Conservation (phyloP, 1,140 invertebrate genomes). For the Megalopta genalis region DNA sequence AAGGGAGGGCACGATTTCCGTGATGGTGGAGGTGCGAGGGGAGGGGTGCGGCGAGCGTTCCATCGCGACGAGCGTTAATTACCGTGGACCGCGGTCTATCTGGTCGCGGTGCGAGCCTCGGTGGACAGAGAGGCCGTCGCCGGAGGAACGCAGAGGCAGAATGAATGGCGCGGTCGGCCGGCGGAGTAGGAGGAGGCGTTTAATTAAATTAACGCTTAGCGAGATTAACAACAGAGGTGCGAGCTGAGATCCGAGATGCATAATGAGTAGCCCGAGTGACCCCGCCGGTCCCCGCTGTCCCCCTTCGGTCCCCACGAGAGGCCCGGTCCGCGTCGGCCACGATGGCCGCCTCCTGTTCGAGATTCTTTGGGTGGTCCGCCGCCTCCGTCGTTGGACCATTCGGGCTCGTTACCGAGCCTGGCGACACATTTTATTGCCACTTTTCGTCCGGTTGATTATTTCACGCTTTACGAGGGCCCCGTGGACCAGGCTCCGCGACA, state of each 20-base stretch:
- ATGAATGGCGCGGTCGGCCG: constrained; percentile 50
- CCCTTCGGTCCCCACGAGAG: constrained; percentile 33
- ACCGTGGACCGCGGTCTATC: constrained; percentile 38
- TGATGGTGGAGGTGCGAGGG: not conserved
- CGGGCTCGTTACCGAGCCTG: constrained; percentile 73
- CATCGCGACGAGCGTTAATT: constrained; percentile 53
- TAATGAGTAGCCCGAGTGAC: constrained; percentile 75
- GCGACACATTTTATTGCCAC: constrained; percentile 78
- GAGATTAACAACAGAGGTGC: constrained; percentile 80
- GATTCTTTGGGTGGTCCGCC: constrained; percentile 78
- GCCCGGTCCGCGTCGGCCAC: not conserved
- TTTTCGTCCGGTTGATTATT: constrained; percentile 77
- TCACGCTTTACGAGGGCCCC: constrained; percentile 74
- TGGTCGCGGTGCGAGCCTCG: constrained; percentile 1
- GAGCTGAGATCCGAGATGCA: constrained; percentile 79
- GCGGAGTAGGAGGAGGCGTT: constrained; percentile 72
- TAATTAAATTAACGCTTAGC: constrained; percentile 81
- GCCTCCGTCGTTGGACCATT: constrained; percentile 65
- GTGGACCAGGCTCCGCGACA: constrained; percentile 51
- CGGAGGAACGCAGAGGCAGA: constrained; percentile 52
- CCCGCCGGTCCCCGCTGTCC: constrained; percentile 37
- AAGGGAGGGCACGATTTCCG: not conserved
- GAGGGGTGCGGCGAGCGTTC: not conserved
- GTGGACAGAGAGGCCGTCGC: not conserved
- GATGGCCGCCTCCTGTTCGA: constrained; percentile 65